phyloP scores from a whole-genome alignment of 2,113 vertebrate species.

The Rhinopomastus cyanomelas region DNA sequence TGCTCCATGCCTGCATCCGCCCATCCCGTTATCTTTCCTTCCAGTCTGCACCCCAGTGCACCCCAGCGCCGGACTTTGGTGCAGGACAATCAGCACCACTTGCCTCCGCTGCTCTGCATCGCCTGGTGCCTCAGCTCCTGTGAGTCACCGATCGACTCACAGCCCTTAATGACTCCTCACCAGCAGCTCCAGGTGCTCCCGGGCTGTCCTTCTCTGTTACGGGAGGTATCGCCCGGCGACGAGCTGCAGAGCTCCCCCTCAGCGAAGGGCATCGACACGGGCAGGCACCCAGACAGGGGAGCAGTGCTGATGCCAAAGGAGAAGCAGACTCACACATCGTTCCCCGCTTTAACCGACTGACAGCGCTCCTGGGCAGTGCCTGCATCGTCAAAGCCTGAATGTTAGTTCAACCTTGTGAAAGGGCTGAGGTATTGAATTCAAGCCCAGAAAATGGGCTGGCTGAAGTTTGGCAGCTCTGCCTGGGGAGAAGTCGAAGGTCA shows the following conservation, averaged over 20 bases:
- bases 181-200: background rate
- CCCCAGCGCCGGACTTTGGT: rapidly evolving
- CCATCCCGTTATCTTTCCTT: rapidly evolving
- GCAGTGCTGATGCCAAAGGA: background rate
- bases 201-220: background rate
- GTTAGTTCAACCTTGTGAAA: background rate
- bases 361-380: background rate
- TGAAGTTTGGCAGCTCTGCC: background rate
- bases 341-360: rapidly evolving
- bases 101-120: rapidly evolving
- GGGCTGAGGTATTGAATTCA: too few relatives aligned
- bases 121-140: background rate
- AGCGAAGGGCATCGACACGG: rapidly evolving
- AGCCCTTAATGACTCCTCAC: background rate
- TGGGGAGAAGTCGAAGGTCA: rapidly evolving
- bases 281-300: background rate
- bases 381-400: too few relatives aligned
- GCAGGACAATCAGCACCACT: rapidly evolving
- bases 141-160: background rate
- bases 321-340: background rate
- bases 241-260: background rate
- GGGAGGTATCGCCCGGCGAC: too few relatives aligned
- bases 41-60: background rate
- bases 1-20: rapidly evolving
- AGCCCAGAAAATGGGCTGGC: background rate